Evolutionary conservation across 2,888 invertebrate genomes (phyloP), one percentile per base, ranked within the genome.

Genomic region (Aphidoletes aphidimyza): DNA sequence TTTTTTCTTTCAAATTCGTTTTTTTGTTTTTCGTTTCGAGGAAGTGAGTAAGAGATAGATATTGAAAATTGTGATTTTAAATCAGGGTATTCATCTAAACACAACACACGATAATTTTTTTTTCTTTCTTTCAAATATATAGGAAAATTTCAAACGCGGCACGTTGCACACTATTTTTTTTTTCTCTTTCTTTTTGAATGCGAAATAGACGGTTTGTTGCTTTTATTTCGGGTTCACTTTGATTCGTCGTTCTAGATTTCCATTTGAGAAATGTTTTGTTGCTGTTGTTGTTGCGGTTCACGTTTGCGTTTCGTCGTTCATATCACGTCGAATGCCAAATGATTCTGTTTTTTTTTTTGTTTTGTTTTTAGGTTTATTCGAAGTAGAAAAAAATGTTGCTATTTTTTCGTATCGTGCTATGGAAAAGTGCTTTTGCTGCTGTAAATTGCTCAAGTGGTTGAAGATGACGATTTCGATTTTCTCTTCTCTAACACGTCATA

Each of bases 401-500:
- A 3, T 17, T 19, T 49, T 49, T 42, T 42, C 42, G 6, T 49
- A 19, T 49, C 19, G 49, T 19, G 49, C 19, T 49, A 54, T 54
- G 54, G 26, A 54, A 54, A 54, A 54, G 22, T 11, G 17, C 19
- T 47, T 42, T 42, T 42, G 8, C 6, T 42, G 42, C 11, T 42
- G 42, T 42, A 26, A 26, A 54, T 26, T 26, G 22, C 54, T 69
- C 30, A 30, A 69, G 69, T 69, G 69, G 69, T 69, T 69, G 69
- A 22, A 22, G 47, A 17, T 17, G 69, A 69, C 69, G 69, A 69
- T 30, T 69, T 69, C 69, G 69, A 6, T 69, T 69, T 30, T 30
- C 69, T 69, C 69, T 69, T 69, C 69, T 69, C 30, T 34, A 69
- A 69, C 69, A 69, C 69, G 69, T 69, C 69, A 69, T 30, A 69